Conservation (phyloP, 2,113 vertebrate genomes). For the Pleuronectes platessa region DNA sequence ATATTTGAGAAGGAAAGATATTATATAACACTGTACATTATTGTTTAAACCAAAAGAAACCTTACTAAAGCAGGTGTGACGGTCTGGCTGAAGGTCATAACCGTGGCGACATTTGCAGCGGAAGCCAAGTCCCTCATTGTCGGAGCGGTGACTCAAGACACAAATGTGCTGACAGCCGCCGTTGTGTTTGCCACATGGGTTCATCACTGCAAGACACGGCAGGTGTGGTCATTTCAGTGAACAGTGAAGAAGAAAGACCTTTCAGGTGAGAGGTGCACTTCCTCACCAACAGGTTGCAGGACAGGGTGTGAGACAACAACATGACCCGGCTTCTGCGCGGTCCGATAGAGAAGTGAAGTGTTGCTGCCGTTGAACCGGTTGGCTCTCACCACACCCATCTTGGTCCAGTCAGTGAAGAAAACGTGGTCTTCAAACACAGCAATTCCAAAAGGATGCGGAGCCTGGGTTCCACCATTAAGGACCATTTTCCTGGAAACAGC, state of each 20-base stretch:
- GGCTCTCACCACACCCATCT: constrained; percentile 77
- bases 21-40: neutral
- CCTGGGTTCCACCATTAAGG: constrained; percentile 67
- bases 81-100: constrained; percentile 74
- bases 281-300: constrained; percentile 74
- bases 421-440: constrained; percentile 79
- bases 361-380: constrained; percentile 77
- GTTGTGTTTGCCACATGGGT: constrained; percentile 78
- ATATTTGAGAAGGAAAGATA: neutral
- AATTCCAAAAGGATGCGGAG: constrained; percentile 77
- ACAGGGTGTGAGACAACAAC: constrained; percentile 67
- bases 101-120: constrained; percentile 80
- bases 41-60: constrained; percentile 4
- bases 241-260: neutral
- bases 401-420: constrained; percentile 82
- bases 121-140: constrained; percentile 78
- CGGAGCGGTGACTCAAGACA: constrained; percentile 74
- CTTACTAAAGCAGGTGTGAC: constrained; percentile 72
- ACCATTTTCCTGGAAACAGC: constrained; percentile 60
- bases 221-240: neutral
- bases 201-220: constrained; percentile 63
- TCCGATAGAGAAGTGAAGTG: constrained; percentile 71
- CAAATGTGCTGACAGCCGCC: constrained; percentile 81
- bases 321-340: constrained; percentile 66
- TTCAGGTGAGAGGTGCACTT: neutral